Conservation (phyloP, 2,888 invertebrate species). For the Drosophila atripex region DNA sequence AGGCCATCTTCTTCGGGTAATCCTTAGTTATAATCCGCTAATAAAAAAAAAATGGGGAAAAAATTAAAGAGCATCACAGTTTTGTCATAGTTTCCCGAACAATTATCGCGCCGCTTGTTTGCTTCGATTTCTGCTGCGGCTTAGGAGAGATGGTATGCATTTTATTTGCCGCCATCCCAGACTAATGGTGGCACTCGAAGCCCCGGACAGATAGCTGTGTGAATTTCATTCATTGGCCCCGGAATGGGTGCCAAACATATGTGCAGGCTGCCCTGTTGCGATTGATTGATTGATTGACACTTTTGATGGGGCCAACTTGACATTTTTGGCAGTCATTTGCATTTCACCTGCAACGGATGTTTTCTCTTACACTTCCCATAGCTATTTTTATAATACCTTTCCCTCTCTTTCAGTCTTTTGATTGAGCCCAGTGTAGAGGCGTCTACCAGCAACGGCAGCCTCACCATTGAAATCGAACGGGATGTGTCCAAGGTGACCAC, state of each 20-base stretch:
- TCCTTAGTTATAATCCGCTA: too few species aligned
- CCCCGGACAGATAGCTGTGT: constrained; percentile 25
- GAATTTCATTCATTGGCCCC: constrained; percentile 37
- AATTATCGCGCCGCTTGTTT: constrained; percentile 16
- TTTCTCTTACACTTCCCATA: constrained; percentile 12
- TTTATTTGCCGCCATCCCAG: constrained; percentile 41
- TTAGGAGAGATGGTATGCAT: constrained; percentile 37
- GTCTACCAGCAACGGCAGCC: constrained; percentile 81
- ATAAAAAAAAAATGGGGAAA: too few species aligned
- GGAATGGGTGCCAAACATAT: constrained; percentile 42
- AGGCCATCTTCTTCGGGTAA: too few species aligned
- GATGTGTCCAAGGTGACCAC: constrained; percentile 73
- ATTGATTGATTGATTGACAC: constrained; percentile 63
- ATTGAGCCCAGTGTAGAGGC: constrained; percentile 82
- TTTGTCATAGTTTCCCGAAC: neutral
- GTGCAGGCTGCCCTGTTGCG: constrained; percentile 28
- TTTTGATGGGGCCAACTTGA: constrained; percentile 62
- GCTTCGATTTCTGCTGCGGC: constrained; percentile 35
- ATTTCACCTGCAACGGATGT: constrained; percentile 37
- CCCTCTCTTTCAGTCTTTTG: constrained; percentile 72
- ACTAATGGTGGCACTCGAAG: constrained; percentile 37
- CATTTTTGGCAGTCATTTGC: constrained; percentile 66
- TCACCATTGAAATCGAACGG: constrained; percentile 79
- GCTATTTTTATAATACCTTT: constrained; percentile 26
- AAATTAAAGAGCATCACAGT: neutral